Base-by-base conservation (phyloP, 2,888 invertebrate genomes). In the Eupithecia vulgata region DNA sequence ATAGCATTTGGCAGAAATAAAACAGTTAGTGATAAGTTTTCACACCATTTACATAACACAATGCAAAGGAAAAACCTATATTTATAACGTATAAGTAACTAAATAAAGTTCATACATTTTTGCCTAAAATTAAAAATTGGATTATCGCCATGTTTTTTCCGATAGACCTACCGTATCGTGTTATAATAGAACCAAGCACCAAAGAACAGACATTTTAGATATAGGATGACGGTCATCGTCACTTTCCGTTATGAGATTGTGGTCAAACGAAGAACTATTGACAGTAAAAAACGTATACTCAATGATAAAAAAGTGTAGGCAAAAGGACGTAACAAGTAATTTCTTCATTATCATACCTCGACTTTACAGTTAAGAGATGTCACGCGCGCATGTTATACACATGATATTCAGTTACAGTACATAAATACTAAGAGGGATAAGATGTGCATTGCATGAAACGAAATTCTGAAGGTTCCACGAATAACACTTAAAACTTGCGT, bases 381-480 rank as follows among this genome's bases (percentile, higher is more conserved):
- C 42, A 45, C 64, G 61, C 52, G 30, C 67, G 70, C 57, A 57
- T 72, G 59, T 45, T 59, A 64, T 70, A 30, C 65, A 40, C 30
- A 35, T 61, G 69, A 40, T 74, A 70, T 73, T 69, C 59, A 52
- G 64, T 72, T 72, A 71, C 74, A 68, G 62, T 61, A 69, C 69
- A 70, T 71, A 73, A 73, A 73, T 71, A 73, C 70, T 64, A 21
- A 25, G 52, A 67, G 62, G 73, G 59, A 67, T 66, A 73, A 75
- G 68, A 75, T 73, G 70, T 72, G 66, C 68, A 68, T 68, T 75
- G 69, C 75, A 72, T 68, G 75, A 75, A 73, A 71, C 57, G 67
- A 71, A 75, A 72, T 75, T 75, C 72, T 67, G 73, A 67, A 68
- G 61, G 70, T 77, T 66, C 52, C 48, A 40, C 68, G 74, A 71